Base-by-base conservation (phyloP, 2,797 vertebrate species). In the Peromyscus eremicus region DNA sequence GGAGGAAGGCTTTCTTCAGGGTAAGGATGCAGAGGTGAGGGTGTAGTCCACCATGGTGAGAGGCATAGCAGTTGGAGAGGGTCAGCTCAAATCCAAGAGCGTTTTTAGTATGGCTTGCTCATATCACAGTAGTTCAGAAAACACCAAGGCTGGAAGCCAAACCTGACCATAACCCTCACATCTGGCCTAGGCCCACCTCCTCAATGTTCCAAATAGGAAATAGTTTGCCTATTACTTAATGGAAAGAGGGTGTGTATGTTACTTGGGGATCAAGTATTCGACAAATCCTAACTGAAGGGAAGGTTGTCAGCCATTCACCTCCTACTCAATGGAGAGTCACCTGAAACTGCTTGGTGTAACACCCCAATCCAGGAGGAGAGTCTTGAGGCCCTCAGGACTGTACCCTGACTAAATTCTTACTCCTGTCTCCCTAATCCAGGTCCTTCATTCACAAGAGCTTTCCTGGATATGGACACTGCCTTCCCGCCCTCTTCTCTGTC, bases 341-440 rank as follows among this genome's bases (percentile, higher is more conserved):
- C 27, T 0, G 0, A 2, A 25, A 11, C 19, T 9, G 23, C 40
- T 2, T 0, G 0, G 10, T 73, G 37, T 40, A 23, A 23, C 0
- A 40, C 43, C 11, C 34, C 10, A 12, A 25, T 37, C 40, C 88
- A 43, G 29, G 23, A 7, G 4, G 5, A 60, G 66, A 34, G 25
- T 57, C 13, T 55, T 21, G 5, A 2, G 16, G 2, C 55, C 0
- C 40, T 68, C 37, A 6, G 12, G 87, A 43, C 6, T 57, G 2
- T 19, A 32, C 40, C 37, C 23, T 25, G 17, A 13, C 3, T 16
- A 40, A 81, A 32, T 55, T 19, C 64, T 91, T 27, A 71, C 34
- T 6, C 23, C 34, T 10, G 21, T 46, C 49, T 43, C 66, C 52
- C 21, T 55, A n/a, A 34, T 23, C 52, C 90, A 82, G 46, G n/a